Evolutionary conservation across 2,888 invertebrate genomes (phyloP).

Genomic region (Monochamus alternatus): DNA sequence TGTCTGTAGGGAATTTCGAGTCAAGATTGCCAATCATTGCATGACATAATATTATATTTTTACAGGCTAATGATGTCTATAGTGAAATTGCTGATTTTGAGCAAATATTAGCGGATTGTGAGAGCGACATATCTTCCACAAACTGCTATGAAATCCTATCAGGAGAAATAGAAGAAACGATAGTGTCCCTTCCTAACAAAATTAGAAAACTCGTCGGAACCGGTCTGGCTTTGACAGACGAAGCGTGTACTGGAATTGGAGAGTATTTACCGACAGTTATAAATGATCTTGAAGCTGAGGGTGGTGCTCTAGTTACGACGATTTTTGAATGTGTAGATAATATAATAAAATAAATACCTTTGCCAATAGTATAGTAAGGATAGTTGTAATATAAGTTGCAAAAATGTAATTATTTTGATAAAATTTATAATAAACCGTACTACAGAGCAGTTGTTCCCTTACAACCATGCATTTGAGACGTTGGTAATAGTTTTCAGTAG

Average conservation of each 20-base stretch:
- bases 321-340: constrained; percentile 35
- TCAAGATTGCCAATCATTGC: too few relatives aligned
- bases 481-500: too few relatives aligned
- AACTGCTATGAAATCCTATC: constrained; percentile 41
- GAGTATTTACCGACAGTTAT: constrained; percentile 33
- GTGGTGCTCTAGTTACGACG: constrained; percentile 24
- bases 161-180: constrained; percentile 37
- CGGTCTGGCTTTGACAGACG: constrained; percentile 19
- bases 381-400: too few relatives aligned
- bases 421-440: too few relatives aligned
- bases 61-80: constrained; percentile 28
- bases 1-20: too few relatives aligned
- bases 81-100: constrained; percentile 43
- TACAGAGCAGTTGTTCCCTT: too few relatives aligned
- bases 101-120: constrained; percentile 42
- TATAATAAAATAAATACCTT: not conserved
- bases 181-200: constrained; percentile 26
- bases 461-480: too few relatives aligned
- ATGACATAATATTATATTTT: not conserved
- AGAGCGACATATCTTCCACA: constrained; percentile 31
- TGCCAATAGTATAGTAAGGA: too few relatives aligned
- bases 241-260: constrained; percentile 22
- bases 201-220: constrained; percentile 36
- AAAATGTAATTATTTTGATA: too few relatives aligned
- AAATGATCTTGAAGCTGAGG: constrained; percentile 21